Conservation (phyloP, 2,113 vertebrate genomes). For the Speoplatyrhinus poulsoni region DNA sequence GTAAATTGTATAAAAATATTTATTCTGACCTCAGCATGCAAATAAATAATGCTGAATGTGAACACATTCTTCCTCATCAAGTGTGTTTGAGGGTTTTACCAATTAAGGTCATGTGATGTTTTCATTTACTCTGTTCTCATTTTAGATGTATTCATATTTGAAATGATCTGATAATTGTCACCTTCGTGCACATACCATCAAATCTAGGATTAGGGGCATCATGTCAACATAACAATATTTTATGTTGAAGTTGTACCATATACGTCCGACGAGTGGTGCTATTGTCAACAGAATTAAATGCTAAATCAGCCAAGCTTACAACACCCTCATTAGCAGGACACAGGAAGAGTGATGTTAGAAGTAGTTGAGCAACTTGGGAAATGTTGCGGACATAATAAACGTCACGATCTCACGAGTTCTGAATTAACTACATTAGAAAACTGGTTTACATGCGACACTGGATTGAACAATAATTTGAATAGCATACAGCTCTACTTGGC, state of each 20-base stretch:
- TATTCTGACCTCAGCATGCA: slow-evolving; percentile 81
- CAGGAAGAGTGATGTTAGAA: slow-evolving; percentile 24
- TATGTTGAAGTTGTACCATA: background rate
- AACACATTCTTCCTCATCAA: slow-evolving; percentile 54
- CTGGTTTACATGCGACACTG: background rate
- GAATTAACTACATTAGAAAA: too few relatives aligned
- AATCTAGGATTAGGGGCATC: background rate
- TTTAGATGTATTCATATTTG: background rate
- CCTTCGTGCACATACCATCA: background rate
- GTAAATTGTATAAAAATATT: slow-evolving; percentile 82
- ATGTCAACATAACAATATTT: background rate
- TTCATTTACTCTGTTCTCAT: slow-evolving; percentile 41
- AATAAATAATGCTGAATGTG: slow-evolving; percentile 51
- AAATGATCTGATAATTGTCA: background rate
- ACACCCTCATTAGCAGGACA: background rate
- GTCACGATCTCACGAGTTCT: slow-evolving; percentile 32
- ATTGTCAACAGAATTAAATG: slow-evolving; percentile 39
- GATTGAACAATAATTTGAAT: background rate
- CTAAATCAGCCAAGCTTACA: background rate
- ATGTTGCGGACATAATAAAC: background rate
- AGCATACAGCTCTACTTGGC: slow-evolving; percentile 11
- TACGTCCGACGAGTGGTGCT: slow-evolving; percentile 55
- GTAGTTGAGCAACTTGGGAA: slow-evolving; percentile 69
- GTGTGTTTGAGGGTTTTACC: slow-evolving; percentile 51
- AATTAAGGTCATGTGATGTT: slow-evolving; percentile 78